A percentile compares a stretch with the other conserved stretches of the same genome.
phyloP scores from a whole-genome alignment of 2,888 invertebrate species.

The Microctonus aethiopoides region DNA sequence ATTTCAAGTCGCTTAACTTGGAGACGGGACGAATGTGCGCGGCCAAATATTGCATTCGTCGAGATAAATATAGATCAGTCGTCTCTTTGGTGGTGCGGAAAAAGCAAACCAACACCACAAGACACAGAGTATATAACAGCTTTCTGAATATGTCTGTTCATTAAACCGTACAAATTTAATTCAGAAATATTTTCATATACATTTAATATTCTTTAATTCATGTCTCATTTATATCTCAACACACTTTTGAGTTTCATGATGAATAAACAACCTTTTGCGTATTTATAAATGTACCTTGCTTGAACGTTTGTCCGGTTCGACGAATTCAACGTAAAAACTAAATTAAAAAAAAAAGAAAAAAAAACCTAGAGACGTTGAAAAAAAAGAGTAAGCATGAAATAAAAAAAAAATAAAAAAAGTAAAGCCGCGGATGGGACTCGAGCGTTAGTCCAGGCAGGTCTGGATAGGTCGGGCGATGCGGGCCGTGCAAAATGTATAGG shows the following conservation, averaged over 20 bases:
- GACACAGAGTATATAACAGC: not conserved
- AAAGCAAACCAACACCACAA: not conserved
- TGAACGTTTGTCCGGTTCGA: slow-evolving; percentile 29
- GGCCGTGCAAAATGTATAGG: slow-evolving; percentile 1
- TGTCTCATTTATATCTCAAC: not conserved
- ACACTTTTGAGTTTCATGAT: slow-evolving; percentile 23
- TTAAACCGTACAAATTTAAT: not conserved
- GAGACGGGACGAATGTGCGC: slow-evolving; percentile 13
- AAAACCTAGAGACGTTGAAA: slow-evolving; percentile 17
- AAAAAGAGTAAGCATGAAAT: slow-evolving; percentile 11
- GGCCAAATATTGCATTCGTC: slow-evolving; percentile 33
- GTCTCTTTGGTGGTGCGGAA: not conserved
- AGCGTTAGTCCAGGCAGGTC: slow-evolving; percentile 36
- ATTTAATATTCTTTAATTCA: not conserved
- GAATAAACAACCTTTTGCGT: not conserved
- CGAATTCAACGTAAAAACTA: slow-evolving; percentile 32
- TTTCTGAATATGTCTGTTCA: not conserved
- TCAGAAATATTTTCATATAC: not conserved
- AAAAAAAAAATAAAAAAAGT: slow-evolving; percentile 28
- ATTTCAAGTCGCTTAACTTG: slow-evolving; percentile 17
- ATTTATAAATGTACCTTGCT: not conserved
- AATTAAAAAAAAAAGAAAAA: slow-evolving; percentile 10
- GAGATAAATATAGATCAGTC: slow-evolving; percentile 30
- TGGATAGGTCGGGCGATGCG: slow-evolving; percentile 28
- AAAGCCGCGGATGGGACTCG: slow-evolving; percentile 33